These are phyloP conservation scores for Serripes groenlandicus DNA, from an alignment of 2,888 invertebrate species.

Conservation along the genomic window DNA sequence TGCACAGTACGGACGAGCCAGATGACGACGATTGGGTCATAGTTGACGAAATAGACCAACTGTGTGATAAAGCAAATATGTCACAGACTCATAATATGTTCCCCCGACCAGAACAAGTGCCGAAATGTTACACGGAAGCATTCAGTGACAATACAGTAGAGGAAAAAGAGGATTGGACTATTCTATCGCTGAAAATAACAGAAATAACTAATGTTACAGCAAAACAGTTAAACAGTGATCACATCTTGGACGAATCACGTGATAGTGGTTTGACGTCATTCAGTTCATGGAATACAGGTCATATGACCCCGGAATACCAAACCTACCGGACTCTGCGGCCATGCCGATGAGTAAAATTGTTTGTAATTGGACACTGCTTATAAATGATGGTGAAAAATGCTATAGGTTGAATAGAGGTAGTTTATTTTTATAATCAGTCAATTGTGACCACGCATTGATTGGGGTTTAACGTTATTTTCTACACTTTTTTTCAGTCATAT, in stretches of 20 bases:
- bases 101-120: constrained; percentile 4
- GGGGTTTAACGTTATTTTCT: no score
- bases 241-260: not conserved
- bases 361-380: no score
- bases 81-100: not conserved
- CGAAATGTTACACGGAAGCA: not conserved
- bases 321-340: no score
- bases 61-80: not conserved
- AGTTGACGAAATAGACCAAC: constrained; percentile 9
- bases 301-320: no score
- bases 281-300: not conserved
- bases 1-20: not conserved
- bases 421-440: no score
- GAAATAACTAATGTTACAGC: constrained; percentile 13
- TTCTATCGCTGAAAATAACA: constrained; percentile 50
- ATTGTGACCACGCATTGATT: no score
- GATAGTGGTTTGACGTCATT: constrained; percentile 6
- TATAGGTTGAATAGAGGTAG: no score
- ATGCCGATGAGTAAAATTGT: no score
- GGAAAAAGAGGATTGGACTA: constrained; percentile 40
- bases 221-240: not conserved
- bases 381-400: no score
- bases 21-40: constrained; percentile 49
- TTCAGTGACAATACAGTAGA: not conserved
- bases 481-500: no score